Conservation (phyloP, 2,113 vertebrate genomes). For the Chaenogobius annularis region DNA sequence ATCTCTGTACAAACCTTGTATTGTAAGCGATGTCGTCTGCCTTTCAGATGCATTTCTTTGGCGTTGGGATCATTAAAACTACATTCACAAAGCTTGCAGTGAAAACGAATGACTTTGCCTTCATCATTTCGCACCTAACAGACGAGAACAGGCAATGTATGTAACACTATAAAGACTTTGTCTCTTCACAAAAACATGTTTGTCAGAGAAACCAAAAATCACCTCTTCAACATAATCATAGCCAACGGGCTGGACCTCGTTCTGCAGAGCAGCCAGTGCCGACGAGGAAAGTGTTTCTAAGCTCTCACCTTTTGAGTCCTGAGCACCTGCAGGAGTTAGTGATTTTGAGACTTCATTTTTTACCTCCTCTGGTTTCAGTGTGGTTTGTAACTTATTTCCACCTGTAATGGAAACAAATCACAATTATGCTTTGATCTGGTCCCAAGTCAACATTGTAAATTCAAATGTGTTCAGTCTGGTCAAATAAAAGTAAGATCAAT, state of each 20-base stretch:
- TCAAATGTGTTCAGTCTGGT: too few relatives aligned
- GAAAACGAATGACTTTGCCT: conserved; percentile 97
- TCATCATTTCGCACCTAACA: conserved; percentile 94
- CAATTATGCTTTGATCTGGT: not conserved
- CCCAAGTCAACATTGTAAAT: too few relatives aligned
- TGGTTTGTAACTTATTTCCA: conserved; percentile 92
- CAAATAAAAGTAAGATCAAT: not conserved
- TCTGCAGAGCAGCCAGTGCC: conserved; percentile 89
- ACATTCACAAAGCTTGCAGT: conserved; percentile 97
- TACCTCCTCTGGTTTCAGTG: conserved; percentile 86
- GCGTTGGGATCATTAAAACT: conserved; percentile 98
- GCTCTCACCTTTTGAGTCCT: conserved; percentile 82
- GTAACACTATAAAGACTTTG: not conserved
- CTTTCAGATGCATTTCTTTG: conserved; percentile 98
- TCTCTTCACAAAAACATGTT: not conserved
- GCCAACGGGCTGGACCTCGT: conserved; percentile 95
- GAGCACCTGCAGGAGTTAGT: conserved; percentile 63
- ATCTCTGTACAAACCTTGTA: conserved; percentile 84
- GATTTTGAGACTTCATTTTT: conserved; percentile 84
- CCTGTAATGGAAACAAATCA: conserved; percentile 66
- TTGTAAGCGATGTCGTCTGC: conserved; percentile 90
- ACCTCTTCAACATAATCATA: conserved; percentile 99
- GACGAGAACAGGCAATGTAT: not conserved
- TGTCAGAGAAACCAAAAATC: conserved; percentile 20
- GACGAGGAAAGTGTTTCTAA: conserved; percentile 84